Percentiles rank a stretch among this genome's conserved stretches.
Evolutionary conservation across 1,140 invertebrate genomes (phyloP).

Genomic region (Calephelis nemesis): DNA sequence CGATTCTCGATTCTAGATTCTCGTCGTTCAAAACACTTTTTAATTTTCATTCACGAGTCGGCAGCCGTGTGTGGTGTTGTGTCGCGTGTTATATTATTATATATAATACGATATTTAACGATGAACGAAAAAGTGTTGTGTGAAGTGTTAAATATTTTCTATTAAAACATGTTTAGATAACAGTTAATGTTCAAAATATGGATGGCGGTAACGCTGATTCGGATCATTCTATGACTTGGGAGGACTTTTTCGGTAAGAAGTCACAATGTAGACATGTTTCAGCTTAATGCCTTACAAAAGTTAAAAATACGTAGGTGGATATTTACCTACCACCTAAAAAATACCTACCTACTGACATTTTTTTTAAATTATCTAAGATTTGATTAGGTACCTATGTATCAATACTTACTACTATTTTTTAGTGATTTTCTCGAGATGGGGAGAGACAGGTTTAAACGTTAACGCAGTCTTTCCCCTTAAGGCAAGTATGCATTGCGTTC

Average conservation of each 20-base stretch:
- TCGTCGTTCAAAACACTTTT: conserved; percentile 1
- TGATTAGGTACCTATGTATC: neutral
- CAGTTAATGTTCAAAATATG: conserved; percentile 60
- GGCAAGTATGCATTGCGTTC: conserved; percentile 45
- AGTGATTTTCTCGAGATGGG: conserved; percentile 49
- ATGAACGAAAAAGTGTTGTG: conserved; percentile 53
- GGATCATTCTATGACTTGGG: conserved; percentile 79
- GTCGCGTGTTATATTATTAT: conserved; percentile 21
- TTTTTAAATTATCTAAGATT: conserved; percentile 5
- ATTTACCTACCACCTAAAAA: no score
- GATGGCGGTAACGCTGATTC: conserved; percentile 71
- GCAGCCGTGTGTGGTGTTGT: conserved; percentile 36
- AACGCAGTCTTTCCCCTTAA: conserved; percentile 57
- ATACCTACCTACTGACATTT: conserved; percentile 7
- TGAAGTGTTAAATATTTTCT: conserved; percentile 41
- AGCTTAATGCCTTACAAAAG: neutral
- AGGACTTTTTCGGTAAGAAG: conserved; percentile 75
- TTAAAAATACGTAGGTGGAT: neutral
- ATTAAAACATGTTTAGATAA: conserved; percentile 44
- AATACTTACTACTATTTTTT: conserved; percentile 17
- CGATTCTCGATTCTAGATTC: neutral
- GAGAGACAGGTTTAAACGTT: conserved; percentile 64
- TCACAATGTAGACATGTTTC: conserved; percentile 30
- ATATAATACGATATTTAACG: conserved; percentile 43
- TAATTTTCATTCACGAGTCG: conserved; percentile 57